Evolutionary conservation across 2,888 invertebrate species (phyloP).

Genomic region (Willowsia nigromaculata): DNA sequence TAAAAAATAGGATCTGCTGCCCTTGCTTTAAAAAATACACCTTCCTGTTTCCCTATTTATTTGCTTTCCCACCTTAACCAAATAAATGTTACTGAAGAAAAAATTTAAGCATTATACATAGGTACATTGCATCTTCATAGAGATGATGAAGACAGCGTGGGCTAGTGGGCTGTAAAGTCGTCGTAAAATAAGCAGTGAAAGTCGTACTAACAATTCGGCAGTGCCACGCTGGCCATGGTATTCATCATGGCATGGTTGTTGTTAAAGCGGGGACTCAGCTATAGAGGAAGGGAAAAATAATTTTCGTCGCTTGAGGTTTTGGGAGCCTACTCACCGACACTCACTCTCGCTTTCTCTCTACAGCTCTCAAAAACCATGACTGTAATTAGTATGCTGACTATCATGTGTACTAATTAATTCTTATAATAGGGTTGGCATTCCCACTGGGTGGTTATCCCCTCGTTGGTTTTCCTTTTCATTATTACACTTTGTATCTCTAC

Average conservation of each 20-base stretch:
- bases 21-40: background rate
- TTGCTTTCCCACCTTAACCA: background rate
- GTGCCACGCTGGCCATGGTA: background rate
- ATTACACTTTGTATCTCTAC: background rate
- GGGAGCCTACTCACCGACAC: slow-evolving; percentile 22
- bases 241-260: background rate
- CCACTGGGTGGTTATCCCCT: slow-evolving; percentile 63
- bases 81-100: slow-evolving; percentile 19
- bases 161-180: slow-evolving; percentile 29
- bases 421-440: slow-evolving; percentile 58
- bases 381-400: slow-evolving; percentile 68
- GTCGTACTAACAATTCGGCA: background rate
- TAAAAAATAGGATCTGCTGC: slow-evolving; percentile 10
- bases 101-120: background rate
- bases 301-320: slow-evolving; percentile 61
- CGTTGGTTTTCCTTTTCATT: slow-evolving; percentile 19
- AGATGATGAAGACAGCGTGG: background rate
- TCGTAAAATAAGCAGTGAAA: slow-evolving; percentile 51
- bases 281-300: slow-evolving; percentile 39
- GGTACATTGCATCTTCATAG: no score
- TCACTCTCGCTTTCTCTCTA: slow-evolving; percentile 13
- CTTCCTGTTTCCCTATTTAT: background rate
- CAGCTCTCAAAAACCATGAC: slow-evolving; percentile 48
- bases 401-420: slow-evolving; percentile 70
- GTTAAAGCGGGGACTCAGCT: background rate